Percentiles rank a stretch among this genome's conserved stretches.
phyloP scores from a whole-genome alignment of 92 coral and sea anemone genomes.

The Epizoanthus rinbou region DNA sequence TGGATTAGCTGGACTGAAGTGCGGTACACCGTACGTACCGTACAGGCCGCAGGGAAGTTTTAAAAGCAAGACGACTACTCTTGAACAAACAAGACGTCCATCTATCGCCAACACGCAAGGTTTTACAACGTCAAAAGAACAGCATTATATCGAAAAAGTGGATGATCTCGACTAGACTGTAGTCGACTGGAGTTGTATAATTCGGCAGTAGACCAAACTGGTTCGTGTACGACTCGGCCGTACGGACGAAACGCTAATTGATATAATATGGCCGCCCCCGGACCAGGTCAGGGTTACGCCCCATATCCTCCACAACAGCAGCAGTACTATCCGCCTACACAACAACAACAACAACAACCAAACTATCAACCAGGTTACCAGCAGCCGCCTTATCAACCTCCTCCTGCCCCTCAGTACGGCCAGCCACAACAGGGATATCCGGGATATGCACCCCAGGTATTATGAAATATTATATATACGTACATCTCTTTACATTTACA shows the following conservation, averaged over 20 bases:
- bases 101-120: no score
- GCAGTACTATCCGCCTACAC: background rate
- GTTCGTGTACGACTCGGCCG: background rate
- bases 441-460: constrained; percentile 14
- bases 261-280: background rate
- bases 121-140: no score
- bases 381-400: constrained; percentile 1
- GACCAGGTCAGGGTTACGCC: constrained; percentile 11
- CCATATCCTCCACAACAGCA: background rate
- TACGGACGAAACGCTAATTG: background rate
- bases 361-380: background rate
- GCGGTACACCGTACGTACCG: no score
- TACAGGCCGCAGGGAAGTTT: no score
- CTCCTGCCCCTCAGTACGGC: background rate
- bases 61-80: no score
- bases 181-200: no score
- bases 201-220: background rate
- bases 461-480: background rate
- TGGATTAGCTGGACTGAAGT: no score
- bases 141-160: no score
- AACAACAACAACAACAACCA: background rate
- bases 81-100: no score
- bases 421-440: constrained; percentile 8
- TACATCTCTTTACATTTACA: no score
- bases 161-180: no score